These are phyloP conservation scores for Acestrorhynchus altus DNA, from an alignment of 2,797 vertebrate genomes.

Conservation along the genomic window DNA sequence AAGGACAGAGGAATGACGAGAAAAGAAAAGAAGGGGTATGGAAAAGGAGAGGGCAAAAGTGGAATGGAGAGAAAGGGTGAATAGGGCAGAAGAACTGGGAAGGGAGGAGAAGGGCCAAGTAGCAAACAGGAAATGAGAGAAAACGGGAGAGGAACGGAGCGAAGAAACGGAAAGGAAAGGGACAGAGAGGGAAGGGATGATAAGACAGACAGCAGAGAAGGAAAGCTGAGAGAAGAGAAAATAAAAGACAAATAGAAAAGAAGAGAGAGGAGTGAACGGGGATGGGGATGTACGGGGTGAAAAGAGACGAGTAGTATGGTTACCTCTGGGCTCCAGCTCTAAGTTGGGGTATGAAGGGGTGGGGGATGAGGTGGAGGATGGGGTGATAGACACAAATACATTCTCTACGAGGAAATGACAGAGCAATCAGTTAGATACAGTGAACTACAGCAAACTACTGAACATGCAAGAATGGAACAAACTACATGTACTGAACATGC, in stretches of 20 bases:
- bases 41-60: not conserved
- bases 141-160: too few species aligned
- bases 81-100: not conserved
- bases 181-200: too few species aligned
- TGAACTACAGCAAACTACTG: constrained; percentile 20
- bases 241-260: too few species aligned
- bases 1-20: not conserved
- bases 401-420: constrained; percentile 67
- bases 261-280: not conserved
- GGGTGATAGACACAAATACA: constrained; percentile 61
- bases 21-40: not conserved
- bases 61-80: too few species aligned
- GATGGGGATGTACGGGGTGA: not conserved
- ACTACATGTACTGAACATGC: too few species aligned
- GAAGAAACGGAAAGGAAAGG: too few species aligned
- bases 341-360: constrained; percentile 60
- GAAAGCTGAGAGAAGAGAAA: not conserved
- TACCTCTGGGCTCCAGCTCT: constrained; percentile 70
- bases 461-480: not conserved
- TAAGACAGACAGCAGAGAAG: not conserved
- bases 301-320: constrained; percentile 43
- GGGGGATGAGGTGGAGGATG: constrained; percentile 64
- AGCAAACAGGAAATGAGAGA: too few species aligned
- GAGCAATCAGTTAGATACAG: constrained; percentile 32
- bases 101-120: not conserved